Evolutionary conservation across 2,888 invertebrate genomes (phyloP).

Genomic region (Bursaphelenchus okinawaensis): DNA sequence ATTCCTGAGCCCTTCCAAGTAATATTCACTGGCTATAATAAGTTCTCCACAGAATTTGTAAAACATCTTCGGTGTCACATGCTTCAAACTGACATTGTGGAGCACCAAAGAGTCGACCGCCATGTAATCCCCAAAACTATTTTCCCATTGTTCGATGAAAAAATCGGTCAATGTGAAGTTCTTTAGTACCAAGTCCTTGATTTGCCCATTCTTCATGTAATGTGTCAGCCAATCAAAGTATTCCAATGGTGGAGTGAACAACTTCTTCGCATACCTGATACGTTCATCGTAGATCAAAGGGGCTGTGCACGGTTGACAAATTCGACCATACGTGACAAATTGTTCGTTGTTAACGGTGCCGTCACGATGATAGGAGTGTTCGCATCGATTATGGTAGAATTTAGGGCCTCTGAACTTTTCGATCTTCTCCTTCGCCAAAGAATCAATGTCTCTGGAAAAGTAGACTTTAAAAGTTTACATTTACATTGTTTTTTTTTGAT

Average conservation of each 20-base stretch:
- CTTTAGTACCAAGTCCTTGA: slow-evolving; percentile 2
- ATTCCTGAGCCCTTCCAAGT: not conserved
- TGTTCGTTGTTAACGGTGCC: not conserved
- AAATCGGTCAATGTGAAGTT: slow-evolving; percentile 17
- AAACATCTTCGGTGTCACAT: not conserved
- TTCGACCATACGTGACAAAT: not conserved
- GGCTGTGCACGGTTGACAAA: not conserved
- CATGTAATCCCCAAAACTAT: not conserved
- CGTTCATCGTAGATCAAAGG: slow-evolving; percentile 2
- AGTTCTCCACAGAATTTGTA: not conserved
- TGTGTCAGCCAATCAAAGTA: slow-evolving; percentile 7
- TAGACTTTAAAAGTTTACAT: no score
- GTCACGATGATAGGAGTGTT: not conserved
- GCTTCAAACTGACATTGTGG: slow-evolving; percentile 5
- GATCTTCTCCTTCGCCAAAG: not conserved
- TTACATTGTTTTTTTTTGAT: no score
- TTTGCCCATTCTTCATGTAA: slow-evolving; percentile 7
- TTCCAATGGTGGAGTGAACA: slow-evolving; percentile 14
- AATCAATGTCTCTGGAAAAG: not conserved
- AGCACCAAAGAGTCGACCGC: slow-evolving; percentile 4
- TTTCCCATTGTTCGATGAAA: slow-evolving; percentile 9
- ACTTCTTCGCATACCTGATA: not conserved
- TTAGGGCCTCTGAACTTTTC: not conserved
- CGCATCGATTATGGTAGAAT: not conserved
- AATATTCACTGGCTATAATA: not conserved